A percentile compares a stretch with the other conserved stretches of the same genome.
phyloP scores from a whole-genome alignment of 2,888 invertebrate genomes.

The Scrobipalpa atriplicella region DNA sequence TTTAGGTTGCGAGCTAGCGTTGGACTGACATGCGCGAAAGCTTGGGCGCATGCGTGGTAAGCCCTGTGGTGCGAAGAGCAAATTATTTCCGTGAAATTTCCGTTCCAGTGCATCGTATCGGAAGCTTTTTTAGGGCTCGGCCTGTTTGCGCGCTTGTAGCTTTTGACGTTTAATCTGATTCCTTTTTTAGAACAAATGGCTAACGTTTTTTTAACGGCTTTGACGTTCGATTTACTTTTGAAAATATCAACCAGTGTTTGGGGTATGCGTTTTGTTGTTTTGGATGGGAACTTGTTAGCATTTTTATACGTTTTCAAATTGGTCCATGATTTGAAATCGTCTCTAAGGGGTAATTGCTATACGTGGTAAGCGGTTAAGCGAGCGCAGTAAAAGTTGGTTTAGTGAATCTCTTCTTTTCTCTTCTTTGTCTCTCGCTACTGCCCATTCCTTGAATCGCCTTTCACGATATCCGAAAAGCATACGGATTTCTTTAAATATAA shows the following conservation, averaged over 20 bases:
- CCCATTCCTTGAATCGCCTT: no score
- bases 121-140: conserved; percentile 68
- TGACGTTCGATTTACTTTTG: not conserved
- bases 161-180: conserved; percentile 47
- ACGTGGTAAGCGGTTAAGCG: no score
- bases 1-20: conserved; percentile 50
- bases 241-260: not conserved
- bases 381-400: no score
- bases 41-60: conserved; percentile 58
- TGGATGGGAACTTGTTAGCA: no score
- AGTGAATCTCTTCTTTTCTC: no score
- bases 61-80: conserved; percentile 40
- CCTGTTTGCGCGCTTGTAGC: conserved; percentile 44
- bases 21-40: conserved; percentile 63
- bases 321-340: no score
- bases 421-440: no score
- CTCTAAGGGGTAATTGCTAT: no score
- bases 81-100: conserved; percentile 74
- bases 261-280: not conserved
- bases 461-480: no score
- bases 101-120: conserved; percentile 57
- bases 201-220: not conserved
- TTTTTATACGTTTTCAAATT: no score
- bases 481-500: no score
- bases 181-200: conserved; percentile 30